A percentile compares a stretch with the other conserved stretches of the same genome.
phyloP scores from a whole-genome alignment of 2,797 vertebrate genomes.

The Smutsia gigantea region DNA sequence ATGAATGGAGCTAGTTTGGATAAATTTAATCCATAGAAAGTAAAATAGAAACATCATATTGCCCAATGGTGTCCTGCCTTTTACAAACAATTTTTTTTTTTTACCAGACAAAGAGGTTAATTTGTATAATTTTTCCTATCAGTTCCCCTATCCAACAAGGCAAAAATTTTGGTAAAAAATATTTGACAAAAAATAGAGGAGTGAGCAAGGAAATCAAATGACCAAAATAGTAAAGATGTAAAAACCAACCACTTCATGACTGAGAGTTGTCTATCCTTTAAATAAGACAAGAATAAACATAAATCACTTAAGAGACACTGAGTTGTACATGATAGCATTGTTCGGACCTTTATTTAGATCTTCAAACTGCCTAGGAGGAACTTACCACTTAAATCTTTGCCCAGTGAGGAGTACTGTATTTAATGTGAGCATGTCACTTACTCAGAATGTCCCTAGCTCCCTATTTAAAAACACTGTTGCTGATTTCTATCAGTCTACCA shows the following conservation, averaged over 20 bases:
- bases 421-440: not conserved
- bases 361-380: not conserved
- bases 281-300: not conserved
- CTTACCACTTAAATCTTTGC: not conserved
- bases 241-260: not conserved
- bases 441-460: not conserved
- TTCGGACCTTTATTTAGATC: not conserved
- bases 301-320: not conserved
- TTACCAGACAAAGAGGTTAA: not conserved
- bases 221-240: not conserved
- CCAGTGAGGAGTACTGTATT: not conserved
- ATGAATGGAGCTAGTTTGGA: not conserved
- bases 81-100: not conserved
- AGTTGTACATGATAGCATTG: not conserved
- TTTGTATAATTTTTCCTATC: not conserved
- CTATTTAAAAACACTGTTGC: not conserved
- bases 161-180: not conserved
- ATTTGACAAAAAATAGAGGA: conserved; percentile 5
- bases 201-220: not conserved
- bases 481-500: not conserved
- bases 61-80: not conserved
- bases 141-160: not conserved
- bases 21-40: conserved; percentile 42
- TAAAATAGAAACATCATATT: not conserved
- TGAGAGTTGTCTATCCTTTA: not conserved